phyloP scores from a whole-genome alignment of 2,113 vertebrate genomes.

The Oreochromis niloticus region DNA sequence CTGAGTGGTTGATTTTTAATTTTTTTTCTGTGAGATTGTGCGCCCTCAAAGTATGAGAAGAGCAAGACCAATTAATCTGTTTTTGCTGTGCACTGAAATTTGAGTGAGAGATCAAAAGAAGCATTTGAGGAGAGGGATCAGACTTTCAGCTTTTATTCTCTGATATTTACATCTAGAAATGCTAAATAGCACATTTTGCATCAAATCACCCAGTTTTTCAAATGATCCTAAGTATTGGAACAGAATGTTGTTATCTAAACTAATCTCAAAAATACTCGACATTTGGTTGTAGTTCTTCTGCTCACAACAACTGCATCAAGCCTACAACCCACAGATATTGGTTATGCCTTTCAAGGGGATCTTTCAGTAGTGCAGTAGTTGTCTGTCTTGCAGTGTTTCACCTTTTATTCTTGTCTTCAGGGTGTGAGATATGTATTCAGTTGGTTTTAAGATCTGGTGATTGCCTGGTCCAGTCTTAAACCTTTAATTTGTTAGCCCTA shows the following conservation, averaged over 20 bases:
- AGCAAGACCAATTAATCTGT: neutral
- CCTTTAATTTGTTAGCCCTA: neutral
- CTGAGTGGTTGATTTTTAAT: neutral
- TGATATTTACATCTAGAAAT: neutral
- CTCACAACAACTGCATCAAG: neutral
- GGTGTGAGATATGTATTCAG: neutral
- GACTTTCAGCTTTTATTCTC: neutral
- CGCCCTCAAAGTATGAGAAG: neutral
- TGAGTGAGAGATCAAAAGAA: neutral
- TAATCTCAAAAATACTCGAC: neutral
- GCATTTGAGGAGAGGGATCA: neutral
- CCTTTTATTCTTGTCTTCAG: neutral
- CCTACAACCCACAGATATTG: neutral
- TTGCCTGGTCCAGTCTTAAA: neutral
- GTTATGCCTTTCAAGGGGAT: neutral
- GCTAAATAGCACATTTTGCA: neutral
- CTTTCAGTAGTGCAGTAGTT: neutral
- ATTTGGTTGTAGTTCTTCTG: neutral
- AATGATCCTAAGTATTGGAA: neutral
- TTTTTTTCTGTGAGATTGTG: neutral
- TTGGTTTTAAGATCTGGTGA: neutral
- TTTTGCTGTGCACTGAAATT: neutral
- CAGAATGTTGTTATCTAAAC: neutral
- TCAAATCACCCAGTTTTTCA: neutral
- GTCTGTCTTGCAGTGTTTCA: neutral